Conservation (phyloP, 2,113 vertebrate species). For the Cranoglanis bouderius region DNA sequence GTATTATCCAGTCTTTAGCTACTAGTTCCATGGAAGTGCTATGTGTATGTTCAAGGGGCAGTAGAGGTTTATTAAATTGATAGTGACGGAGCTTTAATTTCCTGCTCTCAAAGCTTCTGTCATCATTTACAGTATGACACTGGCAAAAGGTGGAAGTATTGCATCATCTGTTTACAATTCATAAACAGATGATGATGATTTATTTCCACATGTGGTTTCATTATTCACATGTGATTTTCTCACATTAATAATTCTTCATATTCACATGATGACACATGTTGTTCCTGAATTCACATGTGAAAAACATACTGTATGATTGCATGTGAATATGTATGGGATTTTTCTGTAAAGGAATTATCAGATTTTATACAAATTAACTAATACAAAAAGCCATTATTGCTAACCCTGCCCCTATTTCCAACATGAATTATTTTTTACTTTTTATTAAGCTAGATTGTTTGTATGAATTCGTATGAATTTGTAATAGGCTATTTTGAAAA, state of each 20-base stretch:
- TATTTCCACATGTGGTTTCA: background rate
- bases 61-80: background rate
- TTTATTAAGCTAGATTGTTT: background rate
- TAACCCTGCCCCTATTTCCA: background rate
- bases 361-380: background rate
- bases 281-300: background rate
- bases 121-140: conserved; percentile 2
- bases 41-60: background rate
- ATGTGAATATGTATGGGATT: background rate
- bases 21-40: background rate
- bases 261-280: background rate
- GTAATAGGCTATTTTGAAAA: background rate
- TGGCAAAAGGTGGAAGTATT: background rate
- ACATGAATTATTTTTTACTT: background rate
- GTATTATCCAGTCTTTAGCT: background rate
- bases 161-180: background rate
- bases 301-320: background rate
- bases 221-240: background rate
- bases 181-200: no score
- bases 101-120: background rate
- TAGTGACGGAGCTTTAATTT: background rate
- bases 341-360: background rate
- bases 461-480: background rate
- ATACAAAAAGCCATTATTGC: background rate
- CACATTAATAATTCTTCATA: background rate